Base-by-base conservation (phyloP, 2,113 vertebrate species). In the Ascaphus truei region DNA sequence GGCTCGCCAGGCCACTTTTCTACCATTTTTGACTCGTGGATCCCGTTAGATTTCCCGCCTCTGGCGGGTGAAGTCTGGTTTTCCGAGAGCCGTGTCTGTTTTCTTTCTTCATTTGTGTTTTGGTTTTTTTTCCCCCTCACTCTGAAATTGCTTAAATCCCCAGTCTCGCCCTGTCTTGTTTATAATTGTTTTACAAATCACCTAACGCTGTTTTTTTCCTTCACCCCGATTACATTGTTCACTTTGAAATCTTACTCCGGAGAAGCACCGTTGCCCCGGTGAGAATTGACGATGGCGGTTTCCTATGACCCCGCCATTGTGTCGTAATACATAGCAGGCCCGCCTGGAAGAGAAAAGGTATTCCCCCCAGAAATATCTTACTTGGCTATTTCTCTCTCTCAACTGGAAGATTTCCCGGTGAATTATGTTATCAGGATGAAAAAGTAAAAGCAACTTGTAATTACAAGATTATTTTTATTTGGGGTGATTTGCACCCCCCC, bases 391-490 rank as follows among this genome's bases (percentile, higher is more conserved):
- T 18, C 3, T 20, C n/a, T 45, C n/a, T n/a, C n/a, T n/a, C n/a
- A n/a, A n/a, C n/a, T n/a, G 20, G 6, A 16, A 16, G 15, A 45
- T 27, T 31, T 31, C 51, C 13, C 51, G 31, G 29, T 55, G 29
- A 33, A 30, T 26, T 31, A 9, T 55, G n/a, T 6, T 55, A 34
- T 57, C 53, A 34, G 53, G 30, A 22, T 57, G 53, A 57, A 34
- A 31, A 34, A 34, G 51, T 27, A 30, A 30, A 15, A 30, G 86
- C 86, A 85, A 88, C 89, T 85, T 90, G 85, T 92, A 89, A 88
- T 87, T 88, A 88, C 89, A 86, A 88, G 86, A 88, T 89, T 89
- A 88, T 83, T 91, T 90, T 89, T 84, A 89, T 92, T 92, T 90
- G 86, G 89, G 89, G 90, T 69, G 50, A 69, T 26, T 39, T 51